A percentile compares a stretch with the other conserved stretches of the same genome.
Evolutionary conservation across 2,113 vertebrate genomes (phyloP).

Genomic region (Corvus moneduloides): DNA sequence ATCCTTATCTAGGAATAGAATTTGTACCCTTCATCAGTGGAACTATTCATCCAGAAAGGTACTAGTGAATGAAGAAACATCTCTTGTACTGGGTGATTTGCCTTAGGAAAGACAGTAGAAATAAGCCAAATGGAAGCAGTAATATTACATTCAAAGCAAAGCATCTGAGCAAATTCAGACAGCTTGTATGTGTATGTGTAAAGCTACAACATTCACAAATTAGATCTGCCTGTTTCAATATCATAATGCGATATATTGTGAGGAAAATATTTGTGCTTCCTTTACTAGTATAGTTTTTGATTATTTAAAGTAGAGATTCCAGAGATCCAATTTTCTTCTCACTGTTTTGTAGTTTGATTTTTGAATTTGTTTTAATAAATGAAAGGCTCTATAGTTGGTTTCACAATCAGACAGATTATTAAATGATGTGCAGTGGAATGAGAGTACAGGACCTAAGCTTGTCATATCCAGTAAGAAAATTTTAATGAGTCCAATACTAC

Average conservation of each 20-base stretch:
- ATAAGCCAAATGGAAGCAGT: not conserved
- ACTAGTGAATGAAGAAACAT: not conserved
- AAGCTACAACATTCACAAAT: not conserved
- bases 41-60: not conserved
- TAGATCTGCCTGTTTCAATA: not conserved
- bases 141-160: not conserved
- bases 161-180: not conserved
- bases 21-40: not conserved
- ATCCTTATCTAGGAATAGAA: not conserved
- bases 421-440: not conserved
- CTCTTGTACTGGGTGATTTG: not conserved
- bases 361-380: not conserved
- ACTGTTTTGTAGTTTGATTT: not conserved
- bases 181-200: not conserved
- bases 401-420: not conserved
- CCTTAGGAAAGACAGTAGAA: not conserved
- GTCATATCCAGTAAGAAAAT: not conserved
- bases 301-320: not conserved
- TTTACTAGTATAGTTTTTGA: not conserved
- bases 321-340: slow-evolving; percentile 1
- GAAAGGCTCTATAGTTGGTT: not conserved
- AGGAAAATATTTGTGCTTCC: not conserved
- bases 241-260: not conserved
- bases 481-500: not conserved
- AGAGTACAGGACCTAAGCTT: not conserved